These are phyloP conservation scores for Marisa cornuarietis DNA, from an alignment of 1,140 invertebrate genomes.

Conservation along the genomic window DNA sequence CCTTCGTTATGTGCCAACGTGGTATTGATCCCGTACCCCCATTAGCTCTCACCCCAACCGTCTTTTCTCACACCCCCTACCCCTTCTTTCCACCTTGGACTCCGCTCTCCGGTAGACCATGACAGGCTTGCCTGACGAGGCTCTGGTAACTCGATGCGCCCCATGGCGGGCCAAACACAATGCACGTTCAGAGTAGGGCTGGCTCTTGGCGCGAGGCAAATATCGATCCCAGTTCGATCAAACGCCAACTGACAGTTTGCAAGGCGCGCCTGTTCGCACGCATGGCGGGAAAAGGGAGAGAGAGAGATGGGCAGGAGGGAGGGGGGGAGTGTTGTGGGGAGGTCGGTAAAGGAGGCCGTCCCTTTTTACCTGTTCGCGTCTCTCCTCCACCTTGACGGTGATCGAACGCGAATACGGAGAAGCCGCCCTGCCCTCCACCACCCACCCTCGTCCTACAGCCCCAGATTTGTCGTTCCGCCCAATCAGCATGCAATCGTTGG, in stretches of 20 bases:
- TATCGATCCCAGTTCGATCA: not conserved
- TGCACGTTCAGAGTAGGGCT: not conserved
- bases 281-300: not conserved
- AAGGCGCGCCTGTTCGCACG: too few relatives aligned
- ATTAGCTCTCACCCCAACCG: too few relatives aligned
- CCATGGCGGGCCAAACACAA: not conserved
- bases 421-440: not conserved
- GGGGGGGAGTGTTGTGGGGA: too few relatives aligned
- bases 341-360: not conserved
- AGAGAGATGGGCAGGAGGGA: conserved; percentile 1
- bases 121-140: not conserved
- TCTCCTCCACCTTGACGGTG: not conserved
- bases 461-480: not conserved
- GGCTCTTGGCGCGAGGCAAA: too few relatives aligned
- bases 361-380: not conserved
- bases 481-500: not conserved
- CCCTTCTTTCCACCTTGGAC: too few relatives aligned
- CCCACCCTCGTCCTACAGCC: not conserved
- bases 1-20: too few relatives aligned
- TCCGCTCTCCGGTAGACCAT: too few relatives aligned
- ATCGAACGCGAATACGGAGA: not conserved
- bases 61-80: too few relatives aligned
- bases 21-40: too few relatives aligned
- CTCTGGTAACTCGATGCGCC: not conserved
- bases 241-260: not conserved